Conservation (phyloP, 2,797 vertebrate species). For the Chiroxiphia lanceolata region DNA sequence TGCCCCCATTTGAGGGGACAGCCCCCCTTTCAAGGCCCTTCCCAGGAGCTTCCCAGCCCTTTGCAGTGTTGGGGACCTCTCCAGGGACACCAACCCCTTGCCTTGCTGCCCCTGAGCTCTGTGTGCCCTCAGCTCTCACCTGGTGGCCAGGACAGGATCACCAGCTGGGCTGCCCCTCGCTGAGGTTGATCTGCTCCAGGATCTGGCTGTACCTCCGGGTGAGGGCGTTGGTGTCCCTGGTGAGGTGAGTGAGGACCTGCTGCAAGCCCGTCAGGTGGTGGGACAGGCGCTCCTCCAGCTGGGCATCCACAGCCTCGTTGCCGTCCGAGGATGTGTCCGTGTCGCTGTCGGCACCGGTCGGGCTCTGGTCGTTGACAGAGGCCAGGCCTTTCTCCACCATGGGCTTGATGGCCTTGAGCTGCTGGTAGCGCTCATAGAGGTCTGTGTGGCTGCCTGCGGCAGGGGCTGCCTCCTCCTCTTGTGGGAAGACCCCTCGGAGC, state of each 20-base stretch:
- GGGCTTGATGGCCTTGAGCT: conserved; percentile 84
- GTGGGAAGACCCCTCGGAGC: conserved; percentile 78
- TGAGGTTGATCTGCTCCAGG: conserved; percentile 69
- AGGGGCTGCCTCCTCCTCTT: not conserved
- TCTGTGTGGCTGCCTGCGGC: conserved; percentile 42
- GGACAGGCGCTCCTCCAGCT: conserved; percentile 80
- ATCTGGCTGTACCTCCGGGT: conserved; percentile 87
- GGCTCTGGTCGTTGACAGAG: not conserved
- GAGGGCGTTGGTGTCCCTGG: conserved; percentile 78
- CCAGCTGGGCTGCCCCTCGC: conserved; percentile 14
- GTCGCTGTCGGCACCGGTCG: not conserved
- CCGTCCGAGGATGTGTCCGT: not conserved
- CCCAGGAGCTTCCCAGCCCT: not conserved
- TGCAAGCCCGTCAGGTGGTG: conserved; percentile 85
- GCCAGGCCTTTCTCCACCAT: conserved; percentile 78
- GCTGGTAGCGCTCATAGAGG: conserved; percentile 82
- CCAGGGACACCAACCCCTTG: not conserved
- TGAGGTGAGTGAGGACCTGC: conserved; percentile 81
- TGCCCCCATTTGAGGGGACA: not conserved
- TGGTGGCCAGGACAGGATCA: not conserved
- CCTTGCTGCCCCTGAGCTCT: not conserved
- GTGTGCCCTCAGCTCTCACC: not conserved
- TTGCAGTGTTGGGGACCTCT: accelerated
- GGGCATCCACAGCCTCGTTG: conserved; percentile 47
- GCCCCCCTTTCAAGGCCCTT: not conserved